Evolutionary conservation across 2,113 vertebrate species (phyloP).

Genomic region (Sceloporus undulatus): DNA sequence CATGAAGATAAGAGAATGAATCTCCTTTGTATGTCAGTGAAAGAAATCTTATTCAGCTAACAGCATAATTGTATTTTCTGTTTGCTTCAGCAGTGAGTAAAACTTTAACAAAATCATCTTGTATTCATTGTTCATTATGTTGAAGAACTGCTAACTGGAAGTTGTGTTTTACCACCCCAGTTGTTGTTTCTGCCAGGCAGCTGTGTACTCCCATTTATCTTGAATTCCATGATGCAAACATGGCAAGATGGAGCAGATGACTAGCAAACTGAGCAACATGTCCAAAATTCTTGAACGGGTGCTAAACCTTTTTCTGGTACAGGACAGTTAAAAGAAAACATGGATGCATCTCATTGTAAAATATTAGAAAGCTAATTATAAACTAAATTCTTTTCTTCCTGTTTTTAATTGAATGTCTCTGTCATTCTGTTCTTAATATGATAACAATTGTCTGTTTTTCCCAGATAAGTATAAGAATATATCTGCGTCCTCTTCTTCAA

Average conservation of each 20-base stretch:
- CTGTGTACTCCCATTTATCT: too few species aligned
- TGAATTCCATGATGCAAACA: neutral
- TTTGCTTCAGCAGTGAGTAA: too few species aligned
- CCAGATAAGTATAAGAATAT: conserved; percentile 55
- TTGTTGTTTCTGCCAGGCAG: too few species aligned
- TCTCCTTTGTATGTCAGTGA: neutral
- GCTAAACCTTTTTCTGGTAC: neutral
- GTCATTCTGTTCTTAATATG: neutral
- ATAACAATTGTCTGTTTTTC: conserved; percentile 16
- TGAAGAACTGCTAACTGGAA: neutral
- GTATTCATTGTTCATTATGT: neutral
- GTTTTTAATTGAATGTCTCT: neutral
- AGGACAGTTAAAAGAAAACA: neutral
- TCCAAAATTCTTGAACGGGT: neutral
- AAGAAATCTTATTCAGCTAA: neutral
- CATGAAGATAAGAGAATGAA: neutral
- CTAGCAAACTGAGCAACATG: neutral
- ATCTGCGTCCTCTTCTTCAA: conserved; percentile 26
- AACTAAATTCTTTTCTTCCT: neutral
- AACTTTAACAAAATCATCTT: too few species aligned
- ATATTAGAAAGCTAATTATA: neutral
- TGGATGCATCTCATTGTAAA: neutral
- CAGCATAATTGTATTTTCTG: neutral
- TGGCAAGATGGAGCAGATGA: neutral
- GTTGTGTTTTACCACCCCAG: neutral